A percentile compares a stretch with the other conserved stretches of the same genome.
Evolutionary conservation across 2,113 vertebrate genomes (phyloP).

Genomic region (Xyrauchen texanus): DNA sequence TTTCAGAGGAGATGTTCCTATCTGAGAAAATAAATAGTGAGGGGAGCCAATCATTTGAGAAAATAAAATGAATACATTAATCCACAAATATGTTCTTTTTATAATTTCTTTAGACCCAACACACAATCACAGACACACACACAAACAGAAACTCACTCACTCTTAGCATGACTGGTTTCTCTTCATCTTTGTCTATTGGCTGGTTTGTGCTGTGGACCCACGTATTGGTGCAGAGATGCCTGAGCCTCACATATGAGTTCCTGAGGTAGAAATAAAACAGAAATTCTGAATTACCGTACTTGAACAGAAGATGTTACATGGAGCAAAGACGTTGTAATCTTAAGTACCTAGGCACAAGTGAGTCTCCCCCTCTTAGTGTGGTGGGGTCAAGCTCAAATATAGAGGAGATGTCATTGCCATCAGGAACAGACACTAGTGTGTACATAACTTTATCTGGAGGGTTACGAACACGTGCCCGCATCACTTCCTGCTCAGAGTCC

Average conservation of each 20-base stretch:
- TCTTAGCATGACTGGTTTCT: slow-evolving; percentile 94
- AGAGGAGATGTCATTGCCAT: slow-evolving; percentile 97
- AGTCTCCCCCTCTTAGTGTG: slow-evolving; percentile 94
- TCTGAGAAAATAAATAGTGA: slow-evolving; percentile 70
- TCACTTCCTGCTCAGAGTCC: slow-evolving; percentile 87
- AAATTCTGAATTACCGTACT: not conserved
- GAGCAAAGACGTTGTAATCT: not conserved
- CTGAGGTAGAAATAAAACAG: slow-evolving; percentile 66
- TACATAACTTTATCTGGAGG: slow-evolving; percentile 93
- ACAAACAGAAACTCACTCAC: slow-evolving; percentile 73
- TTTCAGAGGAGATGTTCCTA: slow-evolving; percentile 93
- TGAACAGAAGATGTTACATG: not conserved
- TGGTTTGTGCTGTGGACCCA: slow-evolving; percentile 99
- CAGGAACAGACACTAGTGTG: slow-evolving; percentile 92
- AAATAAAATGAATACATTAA: no score
- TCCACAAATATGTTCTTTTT: no score
- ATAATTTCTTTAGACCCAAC: not conserved
- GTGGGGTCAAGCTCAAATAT: slow-evolving; percentile 98
- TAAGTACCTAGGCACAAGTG: slow-evolving; percentile 90
- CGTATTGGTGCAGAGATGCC: slow-evolving; percentile 98
- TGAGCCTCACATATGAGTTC: slow-evolving; percentile 95
- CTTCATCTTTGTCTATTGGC: slow-evolving; percentile 98
- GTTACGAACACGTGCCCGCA: slow-evolving; percentile 75
- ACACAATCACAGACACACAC: slow-evolving; percentile 60
- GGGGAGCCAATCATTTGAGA: not conserved